Percentiles rank a stretch among this genome's conserved stretches.
These are phyloP conservation scores for Prionace glauca DNA, from an alignment of 2,797 vertebrate genomes.

Conservation along the genomic window DNA sequence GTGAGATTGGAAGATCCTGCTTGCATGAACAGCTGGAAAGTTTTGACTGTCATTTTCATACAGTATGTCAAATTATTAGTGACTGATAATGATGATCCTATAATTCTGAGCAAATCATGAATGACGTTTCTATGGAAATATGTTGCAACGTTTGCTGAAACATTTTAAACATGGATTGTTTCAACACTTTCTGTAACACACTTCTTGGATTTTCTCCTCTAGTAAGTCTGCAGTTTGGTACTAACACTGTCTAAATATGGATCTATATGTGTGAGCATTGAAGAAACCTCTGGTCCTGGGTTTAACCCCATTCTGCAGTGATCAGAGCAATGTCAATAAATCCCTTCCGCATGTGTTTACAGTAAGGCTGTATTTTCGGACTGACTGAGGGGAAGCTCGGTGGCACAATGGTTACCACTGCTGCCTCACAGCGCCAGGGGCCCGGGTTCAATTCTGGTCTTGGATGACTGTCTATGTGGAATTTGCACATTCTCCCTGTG, in stretches of 20 bases:
- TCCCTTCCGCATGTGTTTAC: neutral
- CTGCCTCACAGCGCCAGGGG: no score
- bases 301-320: neutral
- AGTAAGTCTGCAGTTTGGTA: neutral
- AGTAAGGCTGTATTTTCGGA: neutral
- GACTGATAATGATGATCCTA: neutral
- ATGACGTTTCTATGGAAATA: neutral
- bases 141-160: neutral
- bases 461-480: no score
- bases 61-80: neutral
- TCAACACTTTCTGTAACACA: neutral
- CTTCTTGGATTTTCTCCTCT: neutral
- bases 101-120: neutral
- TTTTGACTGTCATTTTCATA: neutral
- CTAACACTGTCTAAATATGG: neutral
- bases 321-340: neutral
- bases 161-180: neutral
- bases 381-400: no score
- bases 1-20: no score
- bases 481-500: no score
- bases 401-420: no score
- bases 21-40: no score
- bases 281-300: no score
- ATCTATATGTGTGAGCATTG: neutral
- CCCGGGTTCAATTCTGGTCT: no score